Percentiles rank a stretch among this genome's conserved stretches.
Conservation (phyloP, 2,888 invertebrate genomes). For the Drosophila conformis region DNA sequence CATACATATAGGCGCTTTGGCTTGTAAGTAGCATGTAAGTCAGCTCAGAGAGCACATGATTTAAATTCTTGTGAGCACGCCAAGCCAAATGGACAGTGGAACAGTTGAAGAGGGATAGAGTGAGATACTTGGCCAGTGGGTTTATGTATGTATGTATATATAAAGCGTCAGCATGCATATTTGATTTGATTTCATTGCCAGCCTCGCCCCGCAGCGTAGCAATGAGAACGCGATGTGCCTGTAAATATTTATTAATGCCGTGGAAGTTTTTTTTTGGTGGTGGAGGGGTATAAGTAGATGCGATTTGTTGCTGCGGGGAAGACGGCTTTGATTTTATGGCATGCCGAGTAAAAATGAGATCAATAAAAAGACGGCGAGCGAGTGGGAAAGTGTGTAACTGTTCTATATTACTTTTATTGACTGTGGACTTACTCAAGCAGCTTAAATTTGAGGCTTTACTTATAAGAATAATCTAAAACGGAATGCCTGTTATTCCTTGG, state of each 20-base stretch:
- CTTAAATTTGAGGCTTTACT: conserved; percentile 11
- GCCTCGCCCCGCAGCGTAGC: conserved; percentile 43
- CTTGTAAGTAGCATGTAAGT: conserved; percentile 79
- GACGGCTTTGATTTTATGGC: conserved; percentile 69
- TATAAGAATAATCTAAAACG: conserved; percentile 5
- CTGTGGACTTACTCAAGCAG: conserved; percentile 14
- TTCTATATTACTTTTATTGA: conserved; percentile 38
- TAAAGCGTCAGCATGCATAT: conserved; percentile 77
- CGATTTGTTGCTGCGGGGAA: conserved; percentile 45
- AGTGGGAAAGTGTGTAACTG: neutral
- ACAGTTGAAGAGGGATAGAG: conserved; percentile 1
- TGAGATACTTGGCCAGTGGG: conserved; percentile 21
- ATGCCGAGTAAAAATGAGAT: conserved; percentile 32
- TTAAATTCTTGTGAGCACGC: conserved; percentile 80
- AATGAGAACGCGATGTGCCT: conserved; percentile 75
- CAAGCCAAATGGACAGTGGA: conserved; percentile 54
- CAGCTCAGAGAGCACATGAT: conserved; percentile 64
- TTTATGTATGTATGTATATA: conserved; percentile 37
- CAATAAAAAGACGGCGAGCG: conserved; percentile 28
- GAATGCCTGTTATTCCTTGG: neutral
- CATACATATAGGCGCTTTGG: conserved; percentile 77
- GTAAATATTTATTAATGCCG: conserved; percentile 79
- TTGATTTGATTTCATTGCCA: conserved; percentile 80
- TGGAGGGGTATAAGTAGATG: conserved; percentile 53
- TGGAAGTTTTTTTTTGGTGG: conserved; percentile 50